Percentiles rank a stretch among this genome's conserved stretches.
Conservation (phyloP, 2,888 invertebrate species). For the Selenia dentaria region DNA sequence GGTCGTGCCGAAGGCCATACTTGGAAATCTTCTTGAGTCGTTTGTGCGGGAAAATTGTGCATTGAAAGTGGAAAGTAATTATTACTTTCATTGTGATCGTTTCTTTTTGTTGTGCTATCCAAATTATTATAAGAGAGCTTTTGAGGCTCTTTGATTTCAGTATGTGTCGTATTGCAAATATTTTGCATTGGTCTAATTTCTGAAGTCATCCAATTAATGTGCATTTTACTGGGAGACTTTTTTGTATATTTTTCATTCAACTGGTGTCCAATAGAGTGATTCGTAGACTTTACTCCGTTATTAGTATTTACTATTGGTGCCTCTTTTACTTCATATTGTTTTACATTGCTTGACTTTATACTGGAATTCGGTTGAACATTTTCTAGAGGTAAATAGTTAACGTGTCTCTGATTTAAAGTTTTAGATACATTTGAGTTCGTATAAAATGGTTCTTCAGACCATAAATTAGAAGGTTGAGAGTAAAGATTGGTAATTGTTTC, state of each 20-base stretch:
- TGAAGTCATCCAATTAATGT: slow-evolving; percentile 82
- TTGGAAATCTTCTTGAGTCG: slow-evolving; percentile 70
- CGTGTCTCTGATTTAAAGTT: slow-evolving; percentile 57
- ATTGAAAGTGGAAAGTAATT: slow-evolving; percentile 75
- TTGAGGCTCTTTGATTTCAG: slow-evolving; percentile 57
- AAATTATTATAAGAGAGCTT: slow-evolving; percentile 58
- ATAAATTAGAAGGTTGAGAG: slow-evolving; percentile 70
- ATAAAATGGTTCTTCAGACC: slow-evolving; percentile 78
- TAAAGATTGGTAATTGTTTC: slow-evolving; percentile 75
- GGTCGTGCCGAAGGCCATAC: slow-evolving; percentile 74
- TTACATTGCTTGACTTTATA: slow-evolving; percentile 50
- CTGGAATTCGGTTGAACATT: slow-evolving; percentile 50
- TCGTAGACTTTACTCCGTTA: slow-evolving; percentile 51
- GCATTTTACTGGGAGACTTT: slow-evolving; percentile 76
- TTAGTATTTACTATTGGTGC: slow-evolving; percentile 45
- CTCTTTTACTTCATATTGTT: slow-evolving; percentile 63
- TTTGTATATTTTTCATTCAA: slow-evolving; percentile 70
- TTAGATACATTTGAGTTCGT: slow-evolving; percentile 63
- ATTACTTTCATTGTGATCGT: slow-evolving; percentile 58
- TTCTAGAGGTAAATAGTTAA: slow-evolving; percentile 61
- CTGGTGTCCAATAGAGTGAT: slow-evolving; percentile 50
- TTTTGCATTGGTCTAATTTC: slow-evolving; percentile 73
- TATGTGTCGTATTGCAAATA: slow-evolving; percentile 54
- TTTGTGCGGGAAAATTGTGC: slow-evolving; percentile 68
- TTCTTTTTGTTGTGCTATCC: slow-evolving; percentile 58